Evolutionary conservation across 1,140 invertebrate genomes (phyloP), one percentile per base, ranked within the genome.

Genomic region (Stenopsyche tienmushanensis): DNA sequence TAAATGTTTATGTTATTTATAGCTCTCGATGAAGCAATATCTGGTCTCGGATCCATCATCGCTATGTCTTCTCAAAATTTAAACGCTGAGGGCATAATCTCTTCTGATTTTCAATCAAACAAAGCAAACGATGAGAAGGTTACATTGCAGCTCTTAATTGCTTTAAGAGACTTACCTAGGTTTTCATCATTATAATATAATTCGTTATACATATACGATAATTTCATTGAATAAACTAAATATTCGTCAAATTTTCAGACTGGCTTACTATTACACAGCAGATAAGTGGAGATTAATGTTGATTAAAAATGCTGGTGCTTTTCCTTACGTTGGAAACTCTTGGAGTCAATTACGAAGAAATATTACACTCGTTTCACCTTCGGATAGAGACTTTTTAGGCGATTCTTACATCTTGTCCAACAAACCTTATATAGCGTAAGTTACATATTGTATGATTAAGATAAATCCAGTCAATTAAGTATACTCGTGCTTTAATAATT

Each of bases 221-320:
- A 10, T 53, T 7, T 53, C 15, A 53, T 24, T n/a, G 23, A 24
- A n/a, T n/a, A n/a, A n/a, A n/a, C n/a, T n/a, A n/a, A n/a, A n/a
- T n/a, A n/a, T n/a, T n/a, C n/a, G n/a, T 54, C 18, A 8, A 20
- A 52, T 44, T 78, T 62, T 15, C 58, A 80, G 83, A 62, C 74
- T 86, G 69, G 79, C 84, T 41, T 86, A 83, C 71, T 86, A 85
- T 67, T 72, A 83, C n/a, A 76, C 80, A 8, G 83, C 77, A 1
- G 85, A 87, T 65, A 76, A 78, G 67, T 86, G 84, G 85, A 79
- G 85, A 72, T 71, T 86, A 17, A 76, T 84, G 62, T 73, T 81
- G 34, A 72, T 84, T n/a, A 76, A 78, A 72, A 77, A 79, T 44
- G 74, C 73, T 59, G 68, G 77, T 72, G 68, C 76, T 72, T 71